Base-by-base conservation (phyloP, 2,797 vertebrate genomes). In the Gymnopithys bicolor region DNA sequence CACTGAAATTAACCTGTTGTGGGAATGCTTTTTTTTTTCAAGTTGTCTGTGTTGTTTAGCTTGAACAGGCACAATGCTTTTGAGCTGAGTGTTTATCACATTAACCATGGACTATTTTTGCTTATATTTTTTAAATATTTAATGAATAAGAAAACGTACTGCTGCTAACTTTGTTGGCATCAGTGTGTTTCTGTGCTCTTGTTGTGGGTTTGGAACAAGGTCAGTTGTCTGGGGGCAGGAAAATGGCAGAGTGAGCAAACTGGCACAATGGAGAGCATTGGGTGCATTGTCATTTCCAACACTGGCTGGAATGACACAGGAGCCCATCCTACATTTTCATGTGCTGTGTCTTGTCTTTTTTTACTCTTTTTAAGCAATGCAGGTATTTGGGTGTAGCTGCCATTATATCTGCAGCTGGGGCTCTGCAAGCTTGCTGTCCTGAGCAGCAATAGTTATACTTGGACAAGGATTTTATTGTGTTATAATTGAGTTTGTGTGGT, bases 11-110 rank as follows among this genome's bases (percentile, higher is more conserved):
- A 84, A n/a, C 51, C 89, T 87, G 18, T 82, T 85, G 69, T 68
- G 68, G 88, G 41, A 83, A 62, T 39, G 67, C 30, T 23, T 43
- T 69, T 59, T 89, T 89, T 30, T 55, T 48, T 4, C 11, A 14
- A 24, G 63, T 59, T 87, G 58, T 96, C 71, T 80, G 37, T 94
- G 87, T 76, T 96, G 62, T 85, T 97, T 94, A 85, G n/a, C 90
- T 86, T 81, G 78, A 87, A 58, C n/a, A 78, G 81, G 32, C 82
- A 75, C 48, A 80, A 64, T 69, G 53, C 60, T 91, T 94, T 88
- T 86, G 87, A 75, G 63, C 83, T 89, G 62, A 39, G 79, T 83
- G 70, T 78, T 97, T 87, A 87, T 85, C 60, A 49, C 25, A 90
- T 94, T 86, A 96, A 90, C 81, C 62, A 35, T 67, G 83, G 64